Evolutionary conservation across 2,797 vertebrate genomes (phyloP), one percentile per base, ranked within the genome.

Genomic region (Champsocephalus esox): DNA sequence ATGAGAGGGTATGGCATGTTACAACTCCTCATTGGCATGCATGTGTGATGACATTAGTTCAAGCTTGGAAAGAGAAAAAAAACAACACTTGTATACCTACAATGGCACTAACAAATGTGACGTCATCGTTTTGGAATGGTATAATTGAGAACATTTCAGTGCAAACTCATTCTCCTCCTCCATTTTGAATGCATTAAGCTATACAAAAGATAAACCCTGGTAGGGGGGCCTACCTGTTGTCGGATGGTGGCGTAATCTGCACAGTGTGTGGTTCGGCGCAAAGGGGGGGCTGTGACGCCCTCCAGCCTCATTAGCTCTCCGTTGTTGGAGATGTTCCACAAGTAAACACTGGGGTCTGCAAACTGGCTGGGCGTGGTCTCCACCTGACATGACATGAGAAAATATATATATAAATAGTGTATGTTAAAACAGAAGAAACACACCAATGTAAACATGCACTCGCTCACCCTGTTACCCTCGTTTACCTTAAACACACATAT

Each of bases 321-420:
- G 0, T 95, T 96, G 66, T 93, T 96, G 72, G 96, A 94, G 81
- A 96, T 77, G 34, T 99, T 97, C 98, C 98, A 99, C 74, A 97
- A 66, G 67, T 99, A 99, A 75, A 99, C 91, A 57, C 80, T 96
- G 24, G 93, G 92, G 92, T 99, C 97, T 4, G 94, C 93, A 75
- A 98, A 98, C 92, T 98, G 98, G 73, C 95, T 83, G 0, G 96
- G 96, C 2, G 92, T 94, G 0, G 94, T 95, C 88, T 99, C 98
- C 77, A 98, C 96, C 98, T 99, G 34, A 38, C 34, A 1, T 52
- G 50, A 77, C 45, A 77, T 3, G 12, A 8, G 16, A 8, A 62
- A 4, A 62, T 61, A 62, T 61, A 21, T 32, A 67, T 19, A 73
- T 11, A 65, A 48, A 19, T 24, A 61, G 32, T 38, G 60, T 61